Evolutionary conservation across 2,888 invertebrate species (phyloP).

Genomic region (Hemicrepidius hirtus): DNA sequence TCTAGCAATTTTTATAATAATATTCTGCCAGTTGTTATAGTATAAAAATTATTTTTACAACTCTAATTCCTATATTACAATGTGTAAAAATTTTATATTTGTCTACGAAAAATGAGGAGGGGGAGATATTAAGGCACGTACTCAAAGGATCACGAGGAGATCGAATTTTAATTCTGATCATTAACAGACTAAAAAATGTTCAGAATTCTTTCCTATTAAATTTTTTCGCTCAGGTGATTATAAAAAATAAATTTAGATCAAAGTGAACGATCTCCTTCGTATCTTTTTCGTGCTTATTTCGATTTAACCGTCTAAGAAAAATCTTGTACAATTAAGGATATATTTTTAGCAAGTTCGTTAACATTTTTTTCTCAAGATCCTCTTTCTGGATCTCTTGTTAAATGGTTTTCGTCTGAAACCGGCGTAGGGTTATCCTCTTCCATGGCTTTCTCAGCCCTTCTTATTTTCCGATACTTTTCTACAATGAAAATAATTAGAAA

Average conservation of each 20-base stretch:
- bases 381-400: slow-evolving; percentile 69
- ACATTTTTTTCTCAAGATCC: slow-evolving; percentile 68
- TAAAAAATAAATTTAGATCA: too few species aligned
- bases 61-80: slow-evolving; percentile 8
- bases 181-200: neutral
- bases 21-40: slow-evolving; percentile 27
- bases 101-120: slow-evolving; percentile 5
- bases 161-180: neutral
- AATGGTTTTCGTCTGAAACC: slow-evolving; percentile 72
- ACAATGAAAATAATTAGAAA: slow-evolving; percentile 54
- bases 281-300: neutral
- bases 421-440: slow-evolving; percentile 71
- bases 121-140: too few species aligned
- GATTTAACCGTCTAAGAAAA: slow-evolving; percentile 37
- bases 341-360: slow-evolving; percentile 30
- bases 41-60: slow-evolving; percentile 29
- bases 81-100: slow-evolving; percentile 23
- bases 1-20: neutral
- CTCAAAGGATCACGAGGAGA: too few species aligned
- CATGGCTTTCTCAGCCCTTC: slow-evolving; percentile 73
- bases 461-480: slow-evolving; percentile 81
- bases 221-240: too few species aligned
- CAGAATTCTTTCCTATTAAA: too few species aligned
- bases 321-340: slow-evolving; percentile 48
- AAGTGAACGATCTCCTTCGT: neutral